phyloP scores from a whole-genome alignment of 1,140 invertebrate genomes.

The Penaeus chinensis region DNA sequence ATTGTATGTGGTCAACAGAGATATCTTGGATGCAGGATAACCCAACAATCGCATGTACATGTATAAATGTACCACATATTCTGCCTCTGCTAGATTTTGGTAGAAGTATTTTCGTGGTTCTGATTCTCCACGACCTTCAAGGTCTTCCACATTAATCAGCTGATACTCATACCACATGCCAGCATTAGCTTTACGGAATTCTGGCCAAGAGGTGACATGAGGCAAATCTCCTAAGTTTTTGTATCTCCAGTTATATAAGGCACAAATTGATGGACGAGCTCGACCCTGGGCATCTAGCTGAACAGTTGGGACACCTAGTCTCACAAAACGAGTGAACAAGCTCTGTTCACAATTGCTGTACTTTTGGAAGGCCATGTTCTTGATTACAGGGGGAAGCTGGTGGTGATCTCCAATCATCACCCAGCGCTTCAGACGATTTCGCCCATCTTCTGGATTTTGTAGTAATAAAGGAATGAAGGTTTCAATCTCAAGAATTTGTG shows the following conservation, averaged over 20 bases:
- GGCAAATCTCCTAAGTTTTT: conserved; percentile 91
- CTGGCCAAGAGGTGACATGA: conserved; percentile 84
- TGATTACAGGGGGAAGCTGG: conserved; percentile 98
- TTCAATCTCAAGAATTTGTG: conserved; percentile 99
- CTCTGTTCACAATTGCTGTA: conserved; percentile 99
- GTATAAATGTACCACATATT: conserved; percentile 96
- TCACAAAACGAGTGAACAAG: conserved; percentile 94
- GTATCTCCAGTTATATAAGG: conserved; percentile 98
- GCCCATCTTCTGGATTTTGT: conserved; percentile 97
- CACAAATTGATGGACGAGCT: conserved; percentile 90
- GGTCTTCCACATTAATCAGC: conserved; percentile 95
- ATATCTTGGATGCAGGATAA: conserved; percentile 97
- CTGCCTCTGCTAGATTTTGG: conserved; percentile 98
- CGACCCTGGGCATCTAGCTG: conserved; percentile 98
- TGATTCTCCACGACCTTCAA: conserved; percentile 93
- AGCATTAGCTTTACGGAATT: conserved; percentile 91
- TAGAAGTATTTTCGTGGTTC: conserved; percentile 99
- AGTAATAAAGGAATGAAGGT: conserved; percentile 98
- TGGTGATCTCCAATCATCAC: conserved; percentile 99
- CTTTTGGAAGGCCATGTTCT: conserved; percentile 99
- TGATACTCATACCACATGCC: conserved; percentile 96
- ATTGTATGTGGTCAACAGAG: conserved; percentile 99
- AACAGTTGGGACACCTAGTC: conserved; percentile 95
- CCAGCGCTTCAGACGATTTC: conserved; percentile 97
- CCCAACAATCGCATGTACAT: conserved; percentile 99